phyloP scores from a whole-genome alignment of 2,113 vertebrate genomes.

The Puntigrus tetrazona region DNA sequence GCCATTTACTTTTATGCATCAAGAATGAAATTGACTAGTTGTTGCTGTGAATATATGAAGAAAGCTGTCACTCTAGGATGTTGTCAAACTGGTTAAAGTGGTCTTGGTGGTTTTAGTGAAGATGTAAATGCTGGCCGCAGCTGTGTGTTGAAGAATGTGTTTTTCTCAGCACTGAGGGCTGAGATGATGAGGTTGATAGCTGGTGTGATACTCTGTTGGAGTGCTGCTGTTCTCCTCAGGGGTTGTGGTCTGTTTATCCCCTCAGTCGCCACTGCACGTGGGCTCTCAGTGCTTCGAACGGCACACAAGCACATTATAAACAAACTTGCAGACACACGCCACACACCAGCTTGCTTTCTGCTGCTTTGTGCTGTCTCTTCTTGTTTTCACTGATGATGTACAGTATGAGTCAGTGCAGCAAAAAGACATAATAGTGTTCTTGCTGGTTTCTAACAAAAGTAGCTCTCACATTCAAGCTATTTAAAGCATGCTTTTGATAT shows the following conservation, averaged over 20 bases:
- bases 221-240: constrained; percentile 45
- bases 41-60: neutral
- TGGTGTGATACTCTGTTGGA: constrained; percentile 59
- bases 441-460: neutral
- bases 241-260: constrained; percentile 25
- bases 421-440: neutral
- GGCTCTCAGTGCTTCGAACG: neutral
- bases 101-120: neutral
- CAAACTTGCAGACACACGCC: neutral
- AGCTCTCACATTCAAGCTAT: neutral
- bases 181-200: constrained; percentile 61
- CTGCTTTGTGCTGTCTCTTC: neutral
- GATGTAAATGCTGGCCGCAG: constrained; percentile 22
- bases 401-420: neutral
- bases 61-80: neutral
- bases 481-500: neutral
- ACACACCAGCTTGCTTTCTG: neutral
- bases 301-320: neutral
- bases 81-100: neutral
- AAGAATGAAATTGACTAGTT: neutral
- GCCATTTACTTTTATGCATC: constrained; percentile 6
- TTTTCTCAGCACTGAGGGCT: constrained; percentile 28
- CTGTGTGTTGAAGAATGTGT: constrained; percentile 26
- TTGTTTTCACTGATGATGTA: neutral
- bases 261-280: constrained; percentile 7